Evolutionary conservation across 2,888 invertebrate species (phyloP).

Genomic region (Hirtodrosophila histrioides): DNA sequence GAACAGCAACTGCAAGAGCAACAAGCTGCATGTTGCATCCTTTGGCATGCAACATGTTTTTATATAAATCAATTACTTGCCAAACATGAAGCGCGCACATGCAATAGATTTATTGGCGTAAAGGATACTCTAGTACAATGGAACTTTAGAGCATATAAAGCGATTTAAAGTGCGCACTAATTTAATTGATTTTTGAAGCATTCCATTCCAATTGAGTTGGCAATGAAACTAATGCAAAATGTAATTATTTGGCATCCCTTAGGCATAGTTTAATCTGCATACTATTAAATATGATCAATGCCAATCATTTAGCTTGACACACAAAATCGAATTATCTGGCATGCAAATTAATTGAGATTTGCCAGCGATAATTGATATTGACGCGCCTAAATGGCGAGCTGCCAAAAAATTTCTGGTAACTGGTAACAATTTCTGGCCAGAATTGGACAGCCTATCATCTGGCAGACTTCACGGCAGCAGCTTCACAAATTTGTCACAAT

Average conservation of each 20-base stretch:
- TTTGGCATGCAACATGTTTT: constrained; percentile 76
- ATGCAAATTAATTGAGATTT: constrained; percentile 68
- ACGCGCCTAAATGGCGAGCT: constrained; percentile 48
- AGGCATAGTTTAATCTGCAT: constrained; percentile 7
- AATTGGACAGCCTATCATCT: neutral
- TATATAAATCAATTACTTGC: constrained; percentile 79
- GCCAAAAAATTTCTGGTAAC: constrained; percentile 37
- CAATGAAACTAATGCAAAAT: neutral
- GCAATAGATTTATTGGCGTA: constrained; percentile 52
- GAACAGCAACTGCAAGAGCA: constrained; percentile 43
- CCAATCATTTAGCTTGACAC: constrained; percentile 48
- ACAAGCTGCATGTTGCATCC: constrained; percentile 56
- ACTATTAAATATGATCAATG: constrained; percentile 49
- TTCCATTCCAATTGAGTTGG: neutral
- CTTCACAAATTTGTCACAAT: constrained; percentile 62
- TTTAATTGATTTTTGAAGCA: constrained; percentile 35
- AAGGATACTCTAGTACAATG: neutral
- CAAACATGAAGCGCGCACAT: constrained; percentile 64
- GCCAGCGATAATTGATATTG: constrained; percentile 67
- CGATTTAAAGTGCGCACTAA: constrained; percentile 45
- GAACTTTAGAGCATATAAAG: constrained; percentile 25
- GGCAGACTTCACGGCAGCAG: constrained; percentile 7
- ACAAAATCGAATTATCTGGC: constrained; percentile 67
- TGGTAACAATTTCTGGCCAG: neutral
- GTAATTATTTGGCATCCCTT: constrained; percentile 29